Conservation (phyloP, 2,113 vertebrate genomes). For the Amphilophus citrinellus region DNA sequence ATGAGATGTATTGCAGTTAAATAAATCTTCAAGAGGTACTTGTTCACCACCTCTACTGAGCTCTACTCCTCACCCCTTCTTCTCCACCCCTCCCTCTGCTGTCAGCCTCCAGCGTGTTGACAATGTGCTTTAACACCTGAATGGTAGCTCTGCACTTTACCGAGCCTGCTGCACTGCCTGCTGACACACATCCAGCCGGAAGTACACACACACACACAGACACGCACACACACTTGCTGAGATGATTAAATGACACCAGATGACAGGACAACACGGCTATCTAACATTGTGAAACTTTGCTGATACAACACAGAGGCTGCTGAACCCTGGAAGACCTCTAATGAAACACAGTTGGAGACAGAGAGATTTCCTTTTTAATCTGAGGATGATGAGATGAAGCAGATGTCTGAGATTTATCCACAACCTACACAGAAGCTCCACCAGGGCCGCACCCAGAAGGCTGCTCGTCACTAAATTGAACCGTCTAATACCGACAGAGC, state of each 20-base stretch:
- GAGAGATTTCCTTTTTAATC: conserved; percentile 66
- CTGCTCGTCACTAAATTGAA: conserved; percentile 13
- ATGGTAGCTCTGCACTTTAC: conserved; percentile 36
- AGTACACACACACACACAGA: background rate
- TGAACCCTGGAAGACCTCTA: conserved; percentile 45
- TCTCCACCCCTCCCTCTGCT: background rate
- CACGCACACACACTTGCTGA: background rate
- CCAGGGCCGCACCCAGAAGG: conserved; percentile 13
- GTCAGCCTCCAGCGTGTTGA: conserved; percentile 42
- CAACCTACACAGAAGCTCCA: conserved; percentile 17
- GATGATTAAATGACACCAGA: conserved; percentile 68
- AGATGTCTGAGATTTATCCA: conserved; percentile 67
- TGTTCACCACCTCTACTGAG: conserved; percentile 32
- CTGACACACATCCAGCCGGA: background rate
- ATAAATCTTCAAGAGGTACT: conserved; percentile 62
- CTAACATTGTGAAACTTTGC: conserved; percentile 21
- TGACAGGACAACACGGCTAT: conserved; percentile 52
- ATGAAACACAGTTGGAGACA: conserved; percentile 61
- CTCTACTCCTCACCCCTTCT: conserved; percentile 3
- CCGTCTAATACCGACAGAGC: conserved; percentile 11
- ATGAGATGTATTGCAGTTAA: conserved; percentile 53
- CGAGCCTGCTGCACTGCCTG: conserved; percentile 4
- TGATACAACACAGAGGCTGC: conserved; percentile 32
- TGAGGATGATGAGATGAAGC: conserved; percentile 50
- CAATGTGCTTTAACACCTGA: conserved; percentile 61